A percentile compares a stretch with the other conserved stretches of the same genome.
phyloP scores from a whole-genome alignment of 2,797 vertebrate genomes.

The Pygocentrus nattereri region DNA sequence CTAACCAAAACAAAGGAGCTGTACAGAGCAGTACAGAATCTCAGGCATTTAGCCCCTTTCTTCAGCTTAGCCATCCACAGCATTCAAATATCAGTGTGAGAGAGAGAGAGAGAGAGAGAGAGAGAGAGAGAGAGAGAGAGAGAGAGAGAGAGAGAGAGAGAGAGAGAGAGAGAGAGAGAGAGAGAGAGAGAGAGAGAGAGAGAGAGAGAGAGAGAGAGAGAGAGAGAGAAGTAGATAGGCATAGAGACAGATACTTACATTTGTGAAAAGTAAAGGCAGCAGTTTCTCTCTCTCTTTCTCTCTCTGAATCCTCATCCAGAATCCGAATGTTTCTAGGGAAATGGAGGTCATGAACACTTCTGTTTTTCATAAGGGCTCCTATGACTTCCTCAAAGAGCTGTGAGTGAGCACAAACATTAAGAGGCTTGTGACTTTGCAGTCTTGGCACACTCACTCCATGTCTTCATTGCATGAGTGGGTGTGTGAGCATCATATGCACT shows the following conservation, averaged over 20 bases:
- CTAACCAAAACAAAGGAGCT: constrained; percentile 21
- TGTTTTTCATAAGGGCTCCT: constrained; percentile 52
- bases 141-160: not conserved
- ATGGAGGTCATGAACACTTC: constrained; percentile 52
- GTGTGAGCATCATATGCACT: not conserved
- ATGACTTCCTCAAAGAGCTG: constrained; percentile 55
- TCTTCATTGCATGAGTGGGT: constrained; percentile 11
- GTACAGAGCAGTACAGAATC: constrained; percentile 33
- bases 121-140: not conserved
- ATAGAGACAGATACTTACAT: not conserved
- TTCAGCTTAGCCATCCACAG: constrained; percentile 21
- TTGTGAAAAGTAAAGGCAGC: constrained; percentile 7
- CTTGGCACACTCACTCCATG: constrained; percentile 19
- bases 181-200: not conserved
- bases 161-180: not conserved
- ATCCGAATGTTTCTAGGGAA: constrained; percentile 50
- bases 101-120: not conserved
- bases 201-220: not conserved
- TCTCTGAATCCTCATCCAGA: constrained; percentile 14
- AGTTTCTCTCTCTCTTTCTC: constrained; percentile 13
- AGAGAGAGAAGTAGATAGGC: not conserved
- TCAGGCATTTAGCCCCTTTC: constrained; percentile 41
- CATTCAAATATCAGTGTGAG: constrained; percentile 17
- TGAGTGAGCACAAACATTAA: constrained; percentile 50
- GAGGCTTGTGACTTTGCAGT: constrained; percentile 43